Evolutionary conservation across 1,140 invertebrate species (phyloP).

Genomic region (Xylocopa sonorina): DNA sequence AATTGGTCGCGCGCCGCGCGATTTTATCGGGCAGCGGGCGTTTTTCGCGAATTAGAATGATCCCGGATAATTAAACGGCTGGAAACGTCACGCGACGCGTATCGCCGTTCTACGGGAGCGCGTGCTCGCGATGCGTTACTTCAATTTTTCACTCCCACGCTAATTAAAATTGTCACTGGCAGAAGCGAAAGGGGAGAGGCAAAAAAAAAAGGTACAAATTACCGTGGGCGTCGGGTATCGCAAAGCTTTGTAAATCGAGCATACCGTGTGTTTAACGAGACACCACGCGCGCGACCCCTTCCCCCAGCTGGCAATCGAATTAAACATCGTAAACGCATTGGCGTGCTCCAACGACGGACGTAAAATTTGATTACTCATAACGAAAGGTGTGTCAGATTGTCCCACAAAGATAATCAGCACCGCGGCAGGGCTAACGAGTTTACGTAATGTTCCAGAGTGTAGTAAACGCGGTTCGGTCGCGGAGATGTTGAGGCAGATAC

Average conservation of each 20-base stretch:
- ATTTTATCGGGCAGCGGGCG: slow-evolving; percentile 2
- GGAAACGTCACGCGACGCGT: background rate
- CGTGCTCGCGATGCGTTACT: background rate
- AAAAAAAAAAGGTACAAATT: too few relatives aligned
- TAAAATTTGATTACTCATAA: slow-evolving; percentile 28
- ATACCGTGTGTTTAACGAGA: background rate
- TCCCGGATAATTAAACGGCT: slow-evolving; percentile 20
- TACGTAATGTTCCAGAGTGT: slow-evolving; percentile 10
- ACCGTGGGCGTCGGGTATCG: too few relatives aligned
- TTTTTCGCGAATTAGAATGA: slow-evolving; percentile 5
- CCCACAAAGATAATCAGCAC: slow-evolving; percentile 15
- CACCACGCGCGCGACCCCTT: background rate
- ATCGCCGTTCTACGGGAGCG: too few relatives aligned
- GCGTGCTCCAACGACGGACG: background rate
- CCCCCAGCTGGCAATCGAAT: background rate
- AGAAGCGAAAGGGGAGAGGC: background rate
- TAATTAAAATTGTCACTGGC: too few relatives aligned
- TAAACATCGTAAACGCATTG: background rate
- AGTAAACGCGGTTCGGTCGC: background rate
- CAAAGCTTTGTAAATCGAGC: background rate
- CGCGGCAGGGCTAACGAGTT: slow-evolving; percentile 4
- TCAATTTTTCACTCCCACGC: background rate
- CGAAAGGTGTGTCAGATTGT: slow-evolving; percentile 12
- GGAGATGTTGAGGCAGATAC: slow-evolving; percentile 11
- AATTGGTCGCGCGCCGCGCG: background rate